Evolutionary conservation across 2,888 invertebrate genomes (phyloP).

Genomic region (Thecocarcelia acutangulata): DNA sequence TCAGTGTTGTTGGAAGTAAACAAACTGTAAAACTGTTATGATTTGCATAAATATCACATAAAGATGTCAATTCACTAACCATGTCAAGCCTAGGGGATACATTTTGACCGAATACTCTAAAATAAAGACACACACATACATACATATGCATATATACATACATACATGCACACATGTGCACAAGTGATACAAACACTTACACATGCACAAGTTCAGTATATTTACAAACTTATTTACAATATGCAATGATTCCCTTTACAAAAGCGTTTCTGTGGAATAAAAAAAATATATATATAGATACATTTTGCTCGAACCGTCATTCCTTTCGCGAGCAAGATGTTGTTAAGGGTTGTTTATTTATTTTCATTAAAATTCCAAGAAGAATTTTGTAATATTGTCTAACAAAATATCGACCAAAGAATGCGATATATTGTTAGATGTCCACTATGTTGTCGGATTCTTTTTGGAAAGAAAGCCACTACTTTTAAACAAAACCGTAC

Average conservation of each 20-base stretch:
- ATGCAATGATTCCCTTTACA: too few species aligned
- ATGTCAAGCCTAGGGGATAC: conserved; percentile 71
- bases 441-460: background rate
- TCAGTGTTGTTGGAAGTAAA: conserved; percentile 37
- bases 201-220: too few species aligned
- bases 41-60: conserved; percentile 81
- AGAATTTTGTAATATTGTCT: conserved; percentile 4
- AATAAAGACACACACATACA: background rate
- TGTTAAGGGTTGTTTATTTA: conserved; percentile 43
- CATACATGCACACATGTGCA: background rate
- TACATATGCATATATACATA: background rate
- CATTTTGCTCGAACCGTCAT: background rate
- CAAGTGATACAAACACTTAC: too few species aligned
- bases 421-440: background rate
- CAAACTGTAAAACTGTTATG: conserved; percentile 61
- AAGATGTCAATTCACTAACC: conserved; percentile 77
- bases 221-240: too few species aligned
- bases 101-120: conserved; percentile 41
- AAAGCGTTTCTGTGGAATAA: too few species aligned
- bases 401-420: background rate
- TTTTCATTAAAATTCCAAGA: background rate
- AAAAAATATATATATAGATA: too few species aligned
- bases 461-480: too few species aligned
- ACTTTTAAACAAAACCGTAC: too few species aligned
- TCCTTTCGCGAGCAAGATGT: background rate